Conservation (phyloP, 2,888 invertebrate species). For the Macrosiphum euphorbiae region DNA sequence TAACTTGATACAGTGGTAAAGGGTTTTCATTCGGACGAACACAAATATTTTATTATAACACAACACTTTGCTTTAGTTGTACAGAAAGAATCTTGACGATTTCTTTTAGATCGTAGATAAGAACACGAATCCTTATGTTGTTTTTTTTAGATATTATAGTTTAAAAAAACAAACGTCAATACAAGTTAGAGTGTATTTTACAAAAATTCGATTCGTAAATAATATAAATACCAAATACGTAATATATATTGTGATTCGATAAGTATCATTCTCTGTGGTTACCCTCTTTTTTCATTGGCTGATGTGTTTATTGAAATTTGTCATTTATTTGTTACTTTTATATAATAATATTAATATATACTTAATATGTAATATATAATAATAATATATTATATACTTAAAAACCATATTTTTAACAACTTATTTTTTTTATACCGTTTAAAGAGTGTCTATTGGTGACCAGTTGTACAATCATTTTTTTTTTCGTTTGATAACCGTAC, state of each 20-base stretch:
- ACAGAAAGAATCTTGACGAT: background rate
- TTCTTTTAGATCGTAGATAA: background rate
- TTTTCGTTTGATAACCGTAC: background rate
- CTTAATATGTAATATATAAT: too few species aligned
- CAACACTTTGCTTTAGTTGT: background rate
- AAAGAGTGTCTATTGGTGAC: background rate
- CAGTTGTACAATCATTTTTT: background rate
- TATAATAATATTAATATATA: too few species aligned
- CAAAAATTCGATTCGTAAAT: background rate
- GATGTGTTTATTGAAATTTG: background rate
- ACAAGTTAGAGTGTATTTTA: background rate
- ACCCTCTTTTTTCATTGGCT: background rate
- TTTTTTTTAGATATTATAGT: background rate
- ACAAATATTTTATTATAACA: background rate
- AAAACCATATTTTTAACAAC: background rate
- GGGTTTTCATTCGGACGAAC: background rate
- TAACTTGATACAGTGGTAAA: background rate
- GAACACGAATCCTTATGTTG: background rate
- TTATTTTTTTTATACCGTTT: background rate
- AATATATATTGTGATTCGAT: background rate
- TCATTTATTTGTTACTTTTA: background rate
- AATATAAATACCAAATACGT: background rate
- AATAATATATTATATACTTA: background rate
- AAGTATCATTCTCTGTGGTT: background rate
- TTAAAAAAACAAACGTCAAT: background rate